Conservation (phyloP, 2,888 invertebrate species). For the Teinopalpus imperialis region DNA sequence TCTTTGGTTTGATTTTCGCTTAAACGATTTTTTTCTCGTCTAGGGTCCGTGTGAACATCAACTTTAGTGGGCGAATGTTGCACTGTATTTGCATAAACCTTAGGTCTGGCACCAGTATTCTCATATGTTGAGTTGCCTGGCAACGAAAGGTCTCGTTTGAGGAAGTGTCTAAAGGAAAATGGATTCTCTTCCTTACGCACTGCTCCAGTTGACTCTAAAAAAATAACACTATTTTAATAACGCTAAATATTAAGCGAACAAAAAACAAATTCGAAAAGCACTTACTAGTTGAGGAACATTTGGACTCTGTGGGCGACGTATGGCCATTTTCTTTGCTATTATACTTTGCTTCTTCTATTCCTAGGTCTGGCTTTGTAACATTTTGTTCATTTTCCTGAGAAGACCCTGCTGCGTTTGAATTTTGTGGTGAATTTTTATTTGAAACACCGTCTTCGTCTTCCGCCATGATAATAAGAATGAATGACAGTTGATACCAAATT, state of each 20-base stretch:
- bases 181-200: constrained; percentile 87
- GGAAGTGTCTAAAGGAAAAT: constrained; percentile 93
- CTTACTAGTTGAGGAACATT: constrained; percentile 73
- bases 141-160: constrained; percentile 84
- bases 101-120: constrained; percentile 89
- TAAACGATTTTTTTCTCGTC: constrained; percentile 58
- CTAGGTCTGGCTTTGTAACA: constrained; percentile 69
- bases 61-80: constrained; percentile 73
- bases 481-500: constrained; percentile 54
- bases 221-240: constrained; percentile 49
- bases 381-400: constrained; percentile 66
- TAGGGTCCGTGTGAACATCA: constrained; percentile 56
- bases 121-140: constrained; percentile 83
- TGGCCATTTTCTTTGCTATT: constrained; percentile 68
- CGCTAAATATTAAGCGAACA: constrained; percentile 40
- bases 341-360: constrained; percentile 74
- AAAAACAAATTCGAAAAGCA: constrained; percentile 74
- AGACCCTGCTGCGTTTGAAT: constrained; percentile 61
- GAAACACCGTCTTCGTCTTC: constrained; percentile 78
- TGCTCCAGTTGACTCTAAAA: constrained; percentile 69
- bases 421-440: constrained; percentile 73
- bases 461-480: constrained; percentile 78
- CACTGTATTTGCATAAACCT: constrained; percentile 82
- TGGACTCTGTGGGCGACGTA: constrained; percentile 56
- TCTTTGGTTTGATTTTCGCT: constrained; percentile 65